phyloP scores from a whole-genome alignment of 2,797 vertebrate genomes.

The Microctenopoma lineatum region DNA sequence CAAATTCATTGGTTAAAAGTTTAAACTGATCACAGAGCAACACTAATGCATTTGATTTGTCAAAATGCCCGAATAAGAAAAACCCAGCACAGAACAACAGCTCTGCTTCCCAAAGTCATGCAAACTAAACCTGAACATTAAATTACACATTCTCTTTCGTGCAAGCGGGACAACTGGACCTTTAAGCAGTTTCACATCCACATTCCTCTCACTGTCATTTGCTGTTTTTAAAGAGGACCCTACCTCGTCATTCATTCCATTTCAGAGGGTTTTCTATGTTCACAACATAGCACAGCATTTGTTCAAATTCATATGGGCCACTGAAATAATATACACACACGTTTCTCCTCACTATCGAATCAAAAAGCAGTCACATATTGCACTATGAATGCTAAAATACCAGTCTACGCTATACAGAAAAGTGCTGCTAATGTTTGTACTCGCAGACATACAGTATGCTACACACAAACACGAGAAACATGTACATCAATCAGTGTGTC shows the following conservation, averaged over 20 bases:
- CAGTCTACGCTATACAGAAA: conserved; percentile 70
- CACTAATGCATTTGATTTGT: conserved; percentile 20
- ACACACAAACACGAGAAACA: conserved; percentile 68
- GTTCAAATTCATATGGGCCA: conserved; percentile 17
- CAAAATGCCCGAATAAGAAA: conserved; percentile 50
- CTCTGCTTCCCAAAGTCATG: conserved; percentile 18
- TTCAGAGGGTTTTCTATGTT: conserved; percentile 1
- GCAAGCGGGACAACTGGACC: conserved; percentile 8
- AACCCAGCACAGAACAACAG: conserved; percentile 38
- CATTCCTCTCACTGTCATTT: conserved; percentile 41
- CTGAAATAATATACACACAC: conserved; percentile 32
- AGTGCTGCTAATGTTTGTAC: conserved; percentile 70
- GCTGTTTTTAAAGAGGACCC: conserved; percentile 34
- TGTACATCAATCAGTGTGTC: conserved; percentile 57
- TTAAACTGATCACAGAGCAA: conserved; percentile 2
- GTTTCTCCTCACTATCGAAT: conserved; percentile 45
- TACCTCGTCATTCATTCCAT: conserved; percentile 27
- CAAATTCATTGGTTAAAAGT: conserved; percentile 4
- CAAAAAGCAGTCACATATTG: conserved; percentile 77
- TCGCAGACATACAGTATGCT: conserved; percentile 56
- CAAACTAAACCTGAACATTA: not conserved
- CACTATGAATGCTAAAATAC: conserved; percentile 79
- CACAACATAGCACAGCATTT: conserved; percentile 28
- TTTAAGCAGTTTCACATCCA: conserved; percentile 35
- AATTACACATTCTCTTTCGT: conserved; percentile 36